Evolutionary conservation across 30 jellyfish, hydroid and myxozoan genomes (phyloP), one percentile per base, ranked within the genome.

Genomic region (Hydra vulgaris): DNA sequence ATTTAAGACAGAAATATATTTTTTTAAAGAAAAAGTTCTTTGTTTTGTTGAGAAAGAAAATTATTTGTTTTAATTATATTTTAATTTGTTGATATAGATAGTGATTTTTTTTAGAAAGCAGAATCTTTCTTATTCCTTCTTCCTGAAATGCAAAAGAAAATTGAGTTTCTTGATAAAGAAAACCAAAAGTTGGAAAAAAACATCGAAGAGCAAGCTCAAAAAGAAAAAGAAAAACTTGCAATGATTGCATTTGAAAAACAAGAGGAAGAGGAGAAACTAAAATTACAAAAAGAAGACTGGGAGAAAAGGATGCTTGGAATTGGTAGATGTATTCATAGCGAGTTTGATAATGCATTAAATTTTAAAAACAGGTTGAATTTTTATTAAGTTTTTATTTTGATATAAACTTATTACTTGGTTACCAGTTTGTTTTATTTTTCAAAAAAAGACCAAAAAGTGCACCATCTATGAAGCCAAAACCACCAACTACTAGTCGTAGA

Each of bases 141-240:
- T 27, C 85, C 85, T 16, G 85, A 78, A 53, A 27, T 78, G 85
- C 85, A 78, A 23, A 78, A 78, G 55, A 78, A 78, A 54, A 18
- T 78, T 18, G 78, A 53, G 4, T 0, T 17, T 23, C 19, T 54
- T 22, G 85, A 78, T 18, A 53, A 54, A 53, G 85, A 78, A 54
- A 55, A 66, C 8, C 55, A 53, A 12, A 21, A 23, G 54, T 40
- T 78, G 7, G 67, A 78, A 53, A 54, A 78, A 23, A 54, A 78
- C 22, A 22, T 78, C 54, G 23, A 53, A 20, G 26, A 19, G 7
- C 26, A 18, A 16, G 54, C 16, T 17, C 54, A 18, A 54, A 27
- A 27, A 78, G 85, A 78, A 78, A 20, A 27, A 17, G 85, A 78
- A 15, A 27, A 61, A n/a, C 18, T 66, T 16, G 40, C 24, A 1